phyloP scores from a whole-genome alignment of 2,888 invertebrate species.

The Allacma fusca region DNA sequence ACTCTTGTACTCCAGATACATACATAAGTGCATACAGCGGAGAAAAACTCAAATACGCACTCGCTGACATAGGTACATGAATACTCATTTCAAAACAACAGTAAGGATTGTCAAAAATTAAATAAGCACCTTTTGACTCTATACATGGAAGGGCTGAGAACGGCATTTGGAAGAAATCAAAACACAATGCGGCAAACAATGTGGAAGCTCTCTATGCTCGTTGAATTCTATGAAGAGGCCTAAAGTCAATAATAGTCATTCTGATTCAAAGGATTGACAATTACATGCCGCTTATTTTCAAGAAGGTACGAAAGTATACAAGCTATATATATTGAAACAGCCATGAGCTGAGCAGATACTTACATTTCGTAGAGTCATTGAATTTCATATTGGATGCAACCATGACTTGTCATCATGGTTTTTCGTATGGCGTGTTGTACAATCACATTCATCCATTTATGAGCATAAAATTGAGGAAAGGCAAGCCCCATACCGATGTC shows the following conservation, averaged over 20 bases:
- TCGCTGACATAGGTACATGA: background rate
- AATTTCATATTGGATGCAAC: background rate
- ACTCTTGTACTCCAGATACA: too few relatives aligned
- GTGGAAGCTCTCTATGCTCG: too few relatives aligned
- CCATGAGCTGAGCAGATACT: background rate
- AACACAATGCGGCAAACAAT: too few relatives aligned
- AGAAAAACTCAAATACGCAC: background rate
- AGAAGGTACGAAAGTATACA: too few relatives aligned
- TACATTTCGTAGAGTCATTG: background rate
- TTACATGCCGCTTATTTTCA: too few relatives aligned
- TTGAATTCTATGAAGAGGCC: too few relatives aligned
- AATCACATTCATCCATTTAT: background rate
- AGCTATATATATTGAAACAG: too few relatives aligned
- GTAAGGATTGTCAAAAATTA: background rate
- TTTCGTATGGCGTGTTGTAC: background rate
- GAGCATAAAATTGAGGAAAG: slow-evolving; percentile 3
- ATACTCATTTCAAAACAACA: too few relatives aligned
- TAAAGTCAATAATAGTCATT: too few relatives aligned
- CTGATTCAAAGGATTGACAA: too few relatives aligned
- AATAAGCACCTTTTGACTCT: background rate
- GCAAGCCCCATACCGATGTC: background rate
- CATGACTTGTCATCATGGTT: background rate
- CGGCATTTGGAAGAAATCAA: too few relatives aligned
- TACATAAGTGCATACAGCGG: too few relatives aligned
- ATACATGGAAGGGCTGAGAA: background rate